Base-by-base conservation (phyloP, 2,113 vertebrate genomes). In the Numida meleagris region DNA sequence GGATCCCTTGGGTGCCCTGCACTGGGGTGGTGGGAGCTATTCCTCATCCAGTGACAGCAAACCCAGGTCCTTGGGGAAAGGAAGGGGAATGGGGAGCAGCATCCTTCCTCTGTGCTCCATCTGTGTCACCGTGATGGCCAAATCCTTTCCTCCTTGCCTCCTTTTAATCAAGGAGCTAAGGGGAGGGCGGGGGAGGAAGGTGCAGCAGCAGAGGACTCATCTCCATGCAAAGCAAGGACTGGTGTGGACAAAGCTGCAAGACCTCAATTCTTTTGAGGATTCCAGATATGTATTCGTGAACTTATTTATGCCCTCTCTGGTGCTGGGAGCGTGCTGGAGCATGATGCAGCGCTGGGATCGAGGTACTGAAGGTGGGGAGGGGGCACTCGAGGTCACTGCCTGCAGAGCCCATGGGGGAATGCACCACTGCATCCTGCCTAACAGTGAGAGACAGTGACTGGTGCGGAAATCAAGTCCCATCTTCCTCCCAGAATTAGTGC, bases 391-490 rank as follows among this genome's bases (percentile, higher is more conserved):
- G 81, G 78, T 65, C 24, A 14, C 14, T 14, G 67, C 2, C 2
- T n/a, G 75, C 0, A 40, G 36, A 63, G 25, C 36, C 25, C 6
- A 68, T 36, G 1, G 0, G 23, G 5, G 45, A 31, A 36, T 6
- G 29, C 38, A 40, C 55, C 59, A 29, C 42, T 55, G 36, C 59
- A 6, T 45, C 75, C 25, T 27, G 25, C 57, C 38, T n/a, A 46
- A 58, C 78, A 8, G 84, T 6, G 45, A 89, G 73, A 77, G 84
- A 84, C 62, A 77, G 92, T 1, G 81, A n/a, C 92, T 76, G 95
- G 88, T 71, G 83, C 70, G 11, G 78, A 57, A 92, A 91, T 89
- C 80, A 72, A 66, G 77, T 83, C 86, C 83, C 81, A 59, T 94
- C 93, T 95, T 63, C 86, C 75, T 57, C 40, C 51, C 72, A 5